Evolutionary conservation across 2,797 vertebrate species (phyloP), one percentile per base, ranked within the genome.

Genomic region (Melopsittacus undulatus): DNA sequence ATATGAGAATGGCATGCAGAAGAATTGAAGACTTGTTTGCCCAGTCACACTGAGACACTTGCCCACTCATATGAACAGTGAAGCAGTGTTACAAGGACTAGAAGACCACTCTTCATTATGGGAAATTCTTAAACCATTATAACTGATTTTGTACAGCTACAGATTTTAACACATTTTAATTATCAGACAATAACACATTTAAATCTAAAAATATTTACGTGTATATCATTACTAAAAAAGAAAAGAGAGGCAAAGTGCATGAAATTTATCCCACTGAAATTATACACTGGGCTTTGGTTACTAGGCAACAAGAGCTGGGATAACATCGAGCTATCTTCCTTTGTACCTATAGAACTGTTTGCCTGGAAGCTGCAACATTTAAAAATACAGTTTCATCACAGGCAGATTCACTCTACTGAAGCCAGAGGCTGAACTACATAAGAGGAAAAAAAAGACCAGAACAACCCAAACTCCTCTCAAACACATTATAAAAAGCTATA

Each of bases 261-360:
- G 43, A 92, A 23, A 82, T 91, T 63, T 70, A 66, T 88, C 69
- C 49, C 3, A 4, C 3, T 90, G 59, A 91, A 91, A 59, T 83
- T 43, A 64, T n/a, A 79, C 8, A 32, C 18, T 73, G n/a, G 64
- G 26, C 43, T 95, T 70, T 70, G 61, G 94, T 95, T 95, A 67
- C 96, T 68, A 96, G 69, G 96, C 95, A 94, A 91, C 91, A 32
- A 68, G 56, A 94, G 61, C 95, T 67, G 48, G 38, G 51, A 82
- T 83, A 81, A 89, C 62, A 88, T 75, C 23, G 13, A 91, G 84
- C 66, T 89, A 48, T 89, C 83, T 87, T 69, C 54, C 69, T 78
- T 79, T 48, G 43, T 62, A 90, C 84, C 85, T 82, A 83, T 21
- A 63, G 75, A 93, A 82, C 62, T 49, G 46, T 59, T 48, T 46